phyloP scores from a whole-genome alignment of 2,797 vertebrate species.

The Lycodopsis pacificus region DNA sequence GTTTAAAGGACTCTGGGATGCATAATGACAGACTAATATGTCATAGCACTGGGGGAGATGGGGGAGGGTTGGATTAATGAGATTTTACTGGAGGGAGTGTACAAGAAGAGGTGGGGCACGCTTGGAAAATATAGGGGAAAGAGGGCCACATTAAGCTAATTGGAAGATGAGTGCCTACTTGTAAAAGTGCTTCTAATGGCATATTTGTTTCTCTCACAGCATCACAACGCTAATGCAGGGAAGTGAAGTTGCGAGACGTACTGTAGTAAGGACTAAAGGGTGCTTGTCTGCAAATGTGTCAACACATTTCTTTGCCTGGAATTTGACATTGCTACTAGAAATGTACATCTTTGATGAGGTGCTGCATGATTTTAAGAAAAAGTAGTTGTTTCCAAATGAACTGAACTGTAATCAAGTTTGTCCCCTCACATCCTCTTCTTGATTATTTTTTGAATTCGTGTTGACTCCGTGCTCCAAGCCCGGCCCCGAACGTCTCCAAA shows the following conservation, averaged over 20 bases:
- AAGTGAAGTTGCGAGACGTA: constrained; percentile 89
- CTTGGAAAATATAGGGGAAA: constrained; percentile 96
- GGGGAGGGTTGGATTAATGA: constrained; percentile 97
- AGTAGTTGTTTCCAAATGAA: constrained; percentile 31
- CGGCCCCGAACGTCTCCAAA: constrained; percentile 51
- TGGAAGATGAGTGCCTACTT: constrained; percentile 99
- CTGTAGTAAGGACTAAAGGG: constrained; percentile 85
- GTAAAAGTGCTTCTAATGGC: constrained; percentile 99
- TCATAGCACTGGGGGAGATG: constrained; percentile 95
- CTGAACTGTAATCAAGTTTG: constrained; percentile 29
- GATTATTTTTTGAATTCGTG: constrained; percentile 51
- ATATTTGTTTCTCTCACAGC: constrained; percentile 96
- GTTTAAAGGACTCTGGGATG: constrained; percentile 99
- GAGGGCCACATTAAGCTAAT: constrained; percentile 99
- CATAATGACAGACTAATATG: constrained; percentile 99
- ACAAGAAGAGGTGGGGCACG: constrained; percentile 89
- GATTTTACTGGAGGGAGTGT: constrained; percentile 92
- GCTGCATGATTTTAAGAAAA: constrained; percentile 11
- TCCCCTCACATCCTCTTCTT: constrained; percentile 22
- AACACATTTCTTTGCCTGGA: constrained; percentile 12
- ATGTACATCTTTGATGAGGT: constrained; percentile 16
- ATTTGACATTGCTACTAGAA: constrained; percentile 15
- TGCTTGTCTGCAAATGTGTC: constrained; percentile 73
- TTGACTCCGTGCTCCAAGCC: constrained; percentile 27
- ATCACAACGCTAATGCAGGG: constrained; percentile 92